A percentile compares a stretch with the other conserved stretches of the same genome.
phyloP scores from a whole-genome alignment of 2,888 invertebrate species.

The Agrotis ipsilon region DNA sequence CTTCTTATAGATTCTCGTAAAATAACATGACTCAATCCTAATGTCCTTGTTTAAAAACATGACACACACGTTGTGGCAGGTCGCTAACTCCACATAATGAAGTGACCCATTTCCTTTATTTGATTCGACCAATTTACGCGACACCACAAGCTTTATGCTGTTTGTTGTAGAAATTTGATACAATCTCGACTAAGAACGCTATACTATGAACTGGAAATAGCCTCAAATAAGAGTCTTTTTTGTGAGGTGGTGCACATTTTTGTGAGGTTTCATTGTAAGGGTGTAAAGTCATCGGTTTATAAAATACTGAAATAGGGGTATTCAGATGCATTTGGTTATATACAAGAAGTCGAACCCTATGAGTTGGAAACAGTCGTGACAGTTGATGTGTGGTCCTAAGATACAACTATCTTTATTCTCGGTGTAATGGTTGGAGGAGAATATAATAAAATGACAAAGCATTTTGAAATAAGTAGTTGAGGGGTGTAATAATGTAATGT shows the following conservation, averaged over 20 bases:
- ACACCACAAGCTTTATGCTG: constrained; percentile 28
- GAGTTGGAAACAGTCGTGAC: too few relatives aligned
- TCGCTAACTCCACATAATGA: constrained; percentile 34
- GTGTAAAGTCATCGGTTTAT: too few relatives aligned
- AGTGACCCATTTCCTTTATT: constrained; percentile 56
- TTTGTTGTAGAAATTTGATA: constrained; percentile 20
- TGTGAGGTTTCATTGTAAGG: too few relatives aligned
- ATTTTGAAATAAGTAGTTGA: neutral
- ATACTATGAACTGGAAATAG: neutral
- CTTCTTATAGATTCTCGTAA: constrained; percentile 2
- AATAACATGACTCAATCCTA: constrained; percentile 24
- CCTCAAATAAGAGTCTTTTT: neutral
- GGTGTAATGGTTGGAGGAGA: too few relatives aligned
- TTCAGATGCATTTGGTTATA: too few relatives aligned
- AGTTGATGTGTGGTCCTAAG: too few relatives aligned
- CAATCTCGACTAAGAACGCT: neutral
- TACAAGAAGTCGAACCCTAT: too few relatives aligned
- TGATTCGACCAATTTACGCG: constrained; percentile 45
- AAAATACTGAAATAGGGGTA: too few relatives aligned
- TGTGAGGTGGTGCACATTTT: too few relatives aligned
- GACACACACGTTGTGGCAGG: constrained; percentile 42
- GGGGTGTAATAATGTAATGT: too few relatives aligned
- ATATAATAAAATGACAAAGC: neutral
- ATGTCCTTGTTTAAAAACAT: constrained; percentile 34
- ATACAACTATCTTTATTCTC: too few relatives aligned